Conservation (phyloP, 2,797 vertebrate genomes). For the Pachyuromys duprasi region DNA sequence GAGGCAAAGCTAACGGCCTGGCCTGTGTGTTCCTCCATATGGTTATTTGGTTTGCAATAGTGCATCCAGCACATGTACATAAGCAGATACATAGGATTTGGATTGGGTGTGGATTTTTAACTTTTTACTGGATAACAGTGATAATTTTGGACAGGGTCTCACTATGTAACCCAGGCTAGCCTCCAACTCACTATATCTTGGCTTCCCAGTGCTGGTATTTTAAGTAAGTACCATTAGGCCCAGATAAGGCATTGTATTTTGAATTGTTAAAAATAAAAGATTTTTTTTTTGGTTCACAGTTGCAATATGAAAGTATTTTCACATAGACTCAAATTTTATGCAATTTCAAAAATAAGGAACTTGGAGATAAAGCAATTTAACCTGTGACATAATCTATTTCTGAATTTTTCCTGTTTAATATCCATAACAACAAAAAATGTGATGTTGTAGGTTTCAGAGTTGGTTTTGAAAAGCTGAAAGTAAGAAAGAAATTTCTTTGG, state of each 20-base stretch:
- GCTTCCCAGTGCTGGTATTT: background rate
- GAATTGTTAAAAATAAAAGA: conserved; percentile 5
- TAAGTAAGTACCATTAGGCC: background rate
- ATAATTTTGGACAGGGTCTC: background rate
- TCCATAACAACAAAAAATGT: background rate
- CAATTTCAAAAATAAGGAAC: conserved; percentile 22
- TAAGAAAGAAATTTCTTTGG: background rate
- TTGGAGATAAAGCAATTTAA: background rate
- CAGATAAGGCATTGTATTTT: background rate
- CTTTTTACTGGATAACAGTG: background rate
- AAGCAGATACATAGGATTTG: background rate
- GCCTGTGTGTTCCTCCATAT: background rate
- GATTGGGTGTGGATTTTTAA: background rate
- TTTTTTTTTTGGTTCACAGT: background rate
- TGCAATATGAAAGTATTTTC: background rate
- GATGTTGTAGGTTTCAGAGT: background rate
- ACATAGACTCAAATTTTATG: background rate
- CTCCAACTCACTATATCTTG: background rate
- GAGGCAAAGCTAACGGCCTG: background rate
- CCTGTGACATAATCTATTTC: background rate
- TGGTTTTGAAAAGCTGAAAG: background rate
- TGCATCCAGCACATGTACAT: background rate
- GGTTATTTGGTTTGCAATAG: background rate
- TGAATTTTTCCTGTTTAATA: background rate
- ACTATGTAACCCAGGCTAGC: background rate